Evolutionary conservation across 1,140 invertebrate genomes (phyloP), one percentile per base, ranked within the genome.

Genomic region (Geopemphigus sp.): DNA sequence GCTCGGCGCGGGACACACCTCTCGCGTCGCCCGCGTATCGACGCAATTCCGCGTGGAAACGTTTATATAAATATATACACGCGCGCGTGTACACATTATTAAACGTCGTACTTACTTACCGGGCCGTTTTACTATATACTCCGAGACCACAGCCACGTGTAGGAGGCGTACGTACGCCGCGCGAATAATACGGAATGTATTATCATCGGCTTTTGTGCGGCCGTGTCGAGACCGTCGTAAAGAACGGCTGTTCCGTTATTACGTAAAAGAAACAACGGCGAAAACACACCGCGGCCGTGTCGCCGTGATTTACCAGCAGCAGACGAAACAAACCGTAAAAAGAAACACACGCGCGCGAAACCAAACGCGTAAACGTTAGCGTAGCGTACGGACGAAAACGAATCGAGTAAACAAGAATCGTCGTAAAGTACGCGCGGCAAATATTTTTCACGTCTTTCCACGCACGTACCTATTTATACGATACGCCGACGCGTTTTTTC

Each of bases 251-350:
- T 76, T 76, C n/a, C n/a, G 32, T 76, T 57, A 57, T 59, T 54
- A 39, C 32, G 19, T n/a, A 32, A 54, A 53, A 19, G 12, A 50
- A 50, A 50, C 5, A 50, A 50, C 1, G 68, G 8, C 17, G 68
- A 72, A 73, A 54, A 54, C 3, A 39, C 8, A 54, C 68, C 29
- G 17, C 24, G 29, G 24, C 24, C 70, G 29, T 26, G 54, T 54
- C 26, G 54, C n/a, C n/a, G 54, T 76, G 72, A 76, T 76, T 76
- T 76, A 76, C 54, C 19, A n/a, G 54, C 32, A 59, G 72, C 72
- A 76, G 72, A 76, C 72, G 72, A 76, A 76, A 76, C 72, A 76
- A 76, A 76, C 32, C 72, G 72, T 76, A 76, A 76, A 76, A 74
- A 56, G 3, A 39, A 14, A 66, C 0, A 29, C 1, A 50, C 39